phyloP scores from a whole-genome alignment of 2,888 invertebrate species.

The Oscheius sp. region DNA sequence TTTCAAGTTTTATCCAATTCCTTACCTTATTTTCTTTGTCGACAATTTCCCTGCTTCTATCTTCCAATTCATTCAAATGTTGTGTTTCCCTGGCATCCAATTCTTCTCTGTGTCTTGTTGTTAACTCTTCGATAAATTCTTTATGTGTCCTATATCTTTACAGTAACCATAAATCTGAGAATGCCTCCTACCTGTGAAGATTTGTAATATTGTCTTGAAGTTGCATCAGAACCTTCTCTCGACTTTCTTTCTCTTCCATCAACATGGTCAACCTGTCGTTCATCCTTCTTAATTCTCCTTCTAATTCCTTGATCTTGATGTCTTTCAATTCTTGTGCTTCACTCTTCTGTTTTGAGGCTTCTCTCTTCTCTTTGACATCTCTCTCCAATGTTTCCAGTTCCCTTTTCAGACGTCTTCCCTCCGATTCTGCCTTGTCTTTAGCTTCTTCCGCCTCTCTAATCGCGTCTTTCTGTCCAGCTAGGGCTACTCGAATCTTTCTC shows the following conservation, averaged over 20 bases:
- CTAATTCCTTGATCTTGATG: constrained; percentile 18
- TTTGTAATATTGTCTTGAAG: constrained; percentile 47
- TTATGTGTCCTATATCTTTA: constrained; percentile 48
- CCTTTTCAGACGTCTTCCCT: constrained; percentile 43
- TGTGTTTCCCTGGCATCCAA: constrained; percentile 43
- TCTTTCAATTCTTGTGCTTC: constrained; percentile 18
- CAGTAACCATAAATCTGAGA: no score
- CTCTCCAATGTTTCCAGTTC: constrained; percentile 48
- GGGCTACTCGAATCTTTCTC: constrained; percentile 24
- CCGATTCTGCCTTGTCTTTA: constrained; percentile 41
- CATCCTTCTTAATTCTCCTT: constrained; percentile 26
- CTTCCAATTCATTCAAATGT: constrained; percentile 31
- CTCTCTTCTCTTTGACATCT: constrained; percentile 39
- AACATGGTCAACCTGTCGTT: constrained; percentile 24
- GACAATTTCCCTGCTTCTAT: constrained; percentile 28
- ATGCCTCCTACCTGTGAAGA: constrained; percentile 36
- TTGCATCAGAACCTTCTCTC: constrained; percentile 34
- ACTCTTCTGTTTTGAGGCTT: constrained; percentile 11
- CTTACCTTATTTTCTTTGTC: constrained; percentile 29
- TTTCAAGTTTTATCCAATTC: background rate
- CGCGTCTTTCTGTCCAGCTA: constrained; percentile 41
- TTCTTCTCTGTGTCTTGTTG: constrained; percentile 53
- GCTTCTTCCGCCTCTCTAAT: constrained; percentile 44
- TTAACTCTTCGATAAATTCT: constrained; percentile 59
- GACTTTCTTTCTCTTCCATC: constrained; percentile 27